A percentile compares a stretch with the other conserved stretches of the same genome.
These are phyloP conservation scores for Leptopilina clavipes DNA, from an alignment of 1,140 invertebrate genomes.

Conservation along the genomic window DNA sequence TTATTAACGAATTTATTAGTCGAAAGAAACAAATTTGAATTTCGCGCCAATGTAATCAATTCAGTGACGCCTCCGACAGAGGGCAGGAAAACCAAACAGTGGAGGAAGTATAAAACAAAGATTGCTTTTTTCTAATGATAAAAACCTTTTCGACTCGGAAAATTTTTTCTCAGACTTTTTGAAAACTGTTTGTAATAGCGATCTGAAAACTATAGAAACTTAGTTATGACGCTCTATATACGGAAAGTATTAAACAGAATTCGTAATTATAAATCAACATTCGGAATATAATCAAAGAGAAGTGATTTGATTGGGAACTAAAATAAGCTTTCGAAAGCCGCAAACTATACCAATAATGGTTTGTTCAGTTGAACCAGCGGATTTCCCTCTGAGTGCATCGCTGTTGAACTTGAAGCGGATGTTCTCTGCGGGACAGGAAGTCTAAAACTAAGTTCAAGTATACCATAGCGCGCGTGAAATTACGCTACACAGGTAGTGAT, in stretches of 20 bases:
- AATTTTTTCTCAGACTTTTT: too few species aligned
- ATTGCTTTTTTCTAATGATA: too few species aligned
- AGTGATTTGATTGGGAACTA: conserved; percentile 26
- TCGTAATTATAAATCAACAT: conserved; percentile 3
- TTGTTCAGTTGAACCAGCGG: conserved; percentile 31
- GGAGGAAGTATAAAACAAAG: too few species aligned
- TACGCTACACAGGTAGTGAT: conserved; percentile 2
- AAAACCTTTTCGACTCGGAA: too few species aligned
- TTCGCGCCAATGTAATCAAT: too few species aligned
- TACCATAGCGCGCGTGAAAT: background rate
- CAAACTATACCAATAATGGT: conserved; percentile 27
- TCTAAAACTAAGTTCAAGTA: conserved; percentile 35
- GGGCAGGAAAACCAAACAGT: too few species aligned
- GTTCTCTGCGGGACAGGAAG: conserved; percentile 30
- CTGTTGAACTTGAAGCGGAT: conserved; percentile 29
- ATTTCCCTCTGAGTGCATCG: conserved; percentile 21
- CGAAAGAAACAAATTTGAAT: too few species aligned
- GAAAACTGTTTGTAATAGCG: too few species aligned
- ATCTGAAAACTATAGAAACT: too few species aligned
- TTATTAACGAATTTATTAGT: too few species aligned
- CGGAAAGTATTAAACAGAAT: background rate
- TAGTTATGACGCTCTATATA: too few species aligned
- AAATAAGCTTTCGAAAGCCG: conserved; percentile 11
- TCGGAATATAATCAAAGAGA: background rate
- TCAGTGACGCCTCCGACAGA: too few species aligned